Percentiles rank a stretch among this genome's conserved stretches.
Evolutionary conservation across 2,888 invertebrate species (phyloP).

Genomic region (Anoplius nigerrimus): DNA sequence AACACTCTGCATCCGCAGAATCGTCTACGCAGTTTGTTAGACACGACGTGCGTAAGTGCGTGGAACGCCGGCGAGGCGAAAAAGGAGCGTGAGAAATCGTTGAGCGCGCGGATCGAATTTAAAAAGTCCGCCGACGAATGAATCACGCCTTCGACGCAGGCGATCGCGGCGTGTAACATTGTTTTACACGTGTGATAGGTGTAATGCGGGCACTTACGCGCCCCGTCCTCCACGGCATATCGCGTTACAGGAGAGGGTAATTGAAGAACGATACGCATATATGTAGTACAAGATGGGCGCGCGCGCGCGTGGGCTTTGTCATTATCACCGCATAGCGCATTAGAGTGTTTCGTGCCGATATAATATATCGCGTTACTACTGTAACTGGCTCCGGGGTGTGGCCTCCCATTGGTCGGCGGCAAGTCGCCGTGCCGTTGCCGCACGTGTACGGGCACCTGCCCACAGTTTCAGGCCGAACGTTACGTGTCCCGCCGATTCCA

Average conservation of each 20-base stretch:
- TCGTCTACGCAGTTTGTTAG: too few species aligned
- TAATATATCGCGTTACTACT: constrained; percentile 46
- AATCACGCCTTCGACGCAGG: too few species aligned
- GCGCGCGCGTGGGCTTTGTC: constrained; percentile 48
- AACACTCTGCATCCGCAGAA: too few species aligned
- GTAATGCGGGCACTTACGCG: constrained; percentile 44
- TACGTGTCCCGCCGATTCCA: too few species aligned
- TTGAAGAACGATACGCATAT: constrained; percentile 48
- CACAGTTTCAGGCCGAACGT: too few species aligned
- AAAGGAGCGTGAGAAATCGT: too few species aligned
- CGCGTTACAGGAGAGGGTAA: constrained; percentile 49
- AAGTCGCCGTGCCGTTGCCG: too few species aligned
- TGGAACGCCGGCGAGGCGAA: too few species aligned
- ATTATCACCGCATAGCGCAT: constrained; percentile 43
- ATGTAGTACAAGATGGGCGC: constrained; percentile 44
- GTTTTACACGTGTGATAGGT: constrained; percentile 48
- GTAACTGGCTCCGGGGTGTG: constrained; percentile 31
- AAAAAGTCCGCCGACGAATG: too few species aligned
- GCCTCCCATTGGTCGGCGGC: constrained; percentile 27
- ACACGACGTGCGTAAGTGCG: too few species aligned
- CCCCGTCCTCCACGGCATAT: constrained; percentile 41
- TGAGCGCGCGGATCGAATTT: too few species aligned
- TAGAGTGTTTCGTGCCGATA: constrained; percentile 29
- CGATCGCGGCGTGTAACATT: constrained; percentile 24
- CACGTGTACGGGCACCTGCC: constrained; percentile 17